Evolutionary conservation across 2,888 invertebrate species (phyloP).

Genomic region (Xylocampa areola): DNA sequence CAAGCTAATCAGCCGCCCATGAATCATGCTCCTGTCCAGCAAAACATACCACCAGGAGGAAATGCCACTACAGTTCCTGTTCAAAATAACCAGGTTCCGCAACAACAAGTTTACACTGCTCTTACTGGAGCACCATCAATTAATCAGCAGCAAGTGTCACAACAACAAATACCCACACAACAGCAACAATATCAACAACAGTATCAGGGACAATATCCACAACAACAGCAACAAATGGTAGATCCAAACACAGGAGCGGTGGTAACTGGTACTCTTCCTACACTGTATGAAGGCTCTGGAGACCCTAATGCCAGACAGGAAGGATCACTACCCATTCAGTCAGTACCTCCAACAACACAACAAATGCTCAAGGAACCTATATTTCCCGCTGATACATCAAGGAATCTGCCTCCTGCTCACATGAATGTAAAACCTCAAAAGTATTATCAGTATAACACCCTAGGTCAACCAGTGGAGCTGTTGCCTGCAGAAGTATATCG

Average conservation of each 20-base stretch:
- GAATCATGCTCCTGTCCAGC: slow-evolving; percentile 30
- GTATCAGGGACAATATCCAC: slow-evolving; percentile 53
- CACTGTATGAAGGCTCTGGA: slow-evolving; percentile 55
- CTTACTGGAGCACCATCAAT: slow-evolving; percentile 48
- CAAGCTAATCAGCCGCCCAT: slow-evolving; percentile 31
- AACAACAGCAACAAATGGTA: slow-evolving; percentile 53
- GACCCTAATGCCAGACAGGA: slow-evolving; percentile 35
- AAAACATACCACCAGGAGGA: slow-evolving; percentile 12
- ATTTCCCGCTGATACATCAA: slow-evolving; percentile 74
- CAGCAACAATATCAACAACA: slow-evolving; percentile 55
- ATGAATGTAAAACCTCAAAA: slow-evolving; percentile 50
- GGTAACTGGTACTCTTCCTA: slow-evolving; percentile 43
- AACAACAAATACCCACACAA: slow-evolving; percentile 55
- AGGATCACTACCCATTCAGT: slow-evolving; percentile 6
- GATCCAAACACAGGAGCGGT: slow-evolving; percentile 61
- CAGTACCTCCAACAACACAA: slow-evolving; percentile 31
- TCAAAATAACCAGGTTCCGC: slow-evolving; percentile 51
- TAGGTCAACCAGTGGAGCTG: slow-evolving; percentile 81
- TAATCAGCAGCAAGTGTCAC: slow-evolving; percentile 52
- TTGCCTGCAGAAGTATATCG: slow-evolving; percentile 71
- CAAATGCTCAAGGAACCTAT: slow-evolving; percentile 73
- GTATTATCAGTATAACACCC: slow-evolving; percentile 75
- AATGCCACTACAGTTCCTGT: slow-evolving; percentile 17
- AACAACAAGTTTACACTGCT: slow-evolving; percentile 62
- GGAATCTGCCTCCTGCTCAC: slow-evolving; percentile 48